A percentile compares a stretch with the other conserved stretches of the same genome.
Conservation (phyloP, 2,888 invertebrate genomes). For the Pheosia tremula region DNA sequence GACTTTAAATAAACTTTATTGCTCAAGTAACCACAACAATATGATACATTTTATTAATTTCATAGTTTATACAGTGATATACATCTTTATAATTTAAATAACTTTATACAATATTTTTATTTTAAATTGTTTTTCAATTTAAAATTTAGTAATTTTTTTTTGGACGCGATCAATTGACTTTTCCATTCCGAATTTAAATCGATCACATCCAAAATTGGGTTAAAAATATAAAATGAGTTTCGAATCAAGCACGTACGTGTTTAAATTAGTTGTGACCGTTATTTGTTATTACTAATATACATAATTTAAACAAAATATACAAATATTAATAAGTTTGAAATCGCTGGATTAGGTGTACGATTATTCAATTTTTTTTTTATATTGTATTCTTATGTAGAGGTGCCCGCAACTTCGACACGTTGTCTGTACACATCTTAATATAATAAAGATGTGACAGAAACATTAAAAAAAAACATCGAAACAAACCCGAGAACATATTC, state of each 20-base stretch:
- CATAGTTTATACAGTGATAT: slow-evolving; percentile 29
- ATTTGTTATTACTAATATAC: slow-evolving; percentile 3
- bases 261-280: slow-evolving; percentile 32
- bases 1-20: slow-evolving; percentile 58
- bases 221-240: slow-evolving; percentile 20
- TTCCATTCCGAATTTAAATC: slow-evolving; percentile 48
- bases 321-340: slow-evolving; percentile 7
- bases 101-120: slow-evolving; percentile 21
- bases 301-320: slow-evolving; percentile 18
- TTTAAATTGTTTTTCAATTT: slow-evolving; percentile 42
- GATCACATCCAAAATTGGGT: slow-evolving; percentile 75
- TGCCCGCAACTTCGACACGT: background rate
- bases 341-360: background rate
- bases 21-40: slow-evolving; percentile 46
- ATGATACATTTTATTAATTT: slow-evolving; percentile 47
- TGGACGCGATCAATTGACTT: slow-evolving; percentile 74
- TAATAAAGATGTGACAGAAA: slow-evolving; percentile 70
- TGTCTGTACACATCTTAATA: slow-evolving; percentile 60
- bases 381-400: too few relatives aligned
- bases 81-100: slow-evolving; percentile 17
- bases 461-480: background rate
- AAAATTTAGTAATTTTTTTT: slow-evolving; percentile 44
- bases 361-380: too few relatives aligned
- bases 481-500: too few relatives aligned
- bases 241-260: slow-evolving; percentile 13